Base-by-base conservation (phyloP, 2,113 vertebrate species). In the Eolophus roseicapilla region DNA sequence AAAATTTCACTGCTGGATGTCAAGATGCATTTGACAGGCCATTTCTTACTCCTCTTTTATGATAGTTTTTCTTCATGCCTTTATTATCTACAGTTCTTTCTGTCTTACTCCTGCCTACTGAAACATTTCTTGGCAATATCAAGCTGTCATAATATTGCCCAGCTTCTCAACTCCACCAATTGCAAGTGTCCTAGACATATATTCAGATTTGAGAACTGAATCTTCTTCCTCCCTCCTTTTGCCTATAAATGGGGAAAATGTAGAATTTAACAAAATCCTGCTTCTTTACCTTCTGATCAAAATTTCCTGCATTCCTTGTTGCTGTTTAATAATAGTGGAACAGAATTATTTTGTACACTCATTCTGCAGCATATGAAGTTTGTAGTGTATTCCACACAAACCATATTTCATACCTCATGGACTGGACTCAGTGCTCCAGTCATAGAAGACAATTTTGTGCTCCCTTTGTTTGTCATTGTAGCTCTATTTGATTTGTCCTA, bases 1-100 rank as follows among this genome's bases (percentile, higher is more conserved):
- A 79, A 92, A 78, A 94, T 95, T 91, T 88, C 79, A 50, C 44
- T 89, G n/a, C 70, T 92, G 62, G 7, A 70, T 93, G 77, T 92
- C 50, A 96, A 86, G 75, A 82, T 69, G 50, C 25, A 70, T 95
- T 96, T 93, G 75, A 35, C 64, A 95, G 70, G 39, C 27, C 55
- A 52, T 84, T 86, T 92, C 82, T 92, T 88, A 68, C 37, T 68
- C 29, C 65, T 28, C 7, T 27, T 90, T 90, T 75, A 33, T 52
- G 47, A 49, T 52, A 11, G 4, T 77, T 91, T 86, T 86, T 90
- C 80, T 82, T 95, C 17, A 18, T 64, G 33, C 33, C n/a, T 88
- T 93, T 88, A 63, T 94, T 88, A 63, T 82, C 92, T 90, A 17
- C 10, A 53, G 9, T 88, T 92, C 29, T 64, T 53, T 86, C 28